Evolutionary conservation across 2,888 invertebrate species (phyloP), one percentile per base, ranked within the genome.

Genomic region (Parnassius mnemosyne): DNA sequence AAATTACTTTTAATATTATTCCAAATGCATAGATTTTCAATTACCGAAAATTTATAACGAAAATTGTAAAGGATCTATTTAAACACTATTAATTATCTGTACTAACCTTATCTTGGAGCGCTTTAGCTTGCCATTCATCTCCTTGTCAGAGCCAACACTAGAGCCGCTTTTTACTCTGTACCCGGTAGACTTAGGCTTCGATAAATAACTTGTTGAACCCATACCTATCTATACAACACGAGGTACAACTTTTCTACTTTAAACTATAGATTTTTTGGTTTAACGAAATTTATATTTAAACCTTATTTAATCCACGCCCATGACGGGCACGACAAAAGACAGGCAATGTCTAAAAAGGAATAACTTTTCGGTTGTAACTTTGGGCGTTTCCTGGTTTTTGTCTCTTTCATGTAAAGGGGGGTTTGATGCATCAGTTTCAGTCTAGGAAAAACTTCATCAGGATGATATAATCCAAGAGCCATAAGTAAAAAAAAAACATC

Each of bases 141-240:
- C 92, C 66, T 88, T 92, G 64, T 92, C 92, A 2, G 88, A 88
- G 1, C 89, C 88, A 7, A 73, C 83, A 72, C 87, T 89, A 56
- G 90, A 90, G 10, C 87, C 90, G 68, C 89, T 89, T 70, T 89
- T 90, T 41, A 78, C 80, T 70, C 84, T 79, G 64, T 84, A 89
- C 58, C 83, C 83, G 10, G 78, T 76, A 20, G 83, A 73, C 70
- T 88, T 89, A 7, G 89, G 80, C 69, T 91, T 92, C 43, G 80
- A 79, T 70, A 86, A 72, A 73, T 86, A 91, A 84, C 80, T 92
- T 55, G 90, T 91, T 53, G 92, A 91, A 53, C 92, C 92, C 92
- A 92, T 89, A 56, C 67, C 72, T 69, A 52, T 42, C 34, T 50
- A 50, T 49, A 51, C 16, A 51, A 13, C 56, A 12, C 3, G 53